These are phyloP conservation scores for Macaca nemestrina DNA, from an alignment of 2,113 vertebrate genomes.

Conservation along the genomic window DNA sequence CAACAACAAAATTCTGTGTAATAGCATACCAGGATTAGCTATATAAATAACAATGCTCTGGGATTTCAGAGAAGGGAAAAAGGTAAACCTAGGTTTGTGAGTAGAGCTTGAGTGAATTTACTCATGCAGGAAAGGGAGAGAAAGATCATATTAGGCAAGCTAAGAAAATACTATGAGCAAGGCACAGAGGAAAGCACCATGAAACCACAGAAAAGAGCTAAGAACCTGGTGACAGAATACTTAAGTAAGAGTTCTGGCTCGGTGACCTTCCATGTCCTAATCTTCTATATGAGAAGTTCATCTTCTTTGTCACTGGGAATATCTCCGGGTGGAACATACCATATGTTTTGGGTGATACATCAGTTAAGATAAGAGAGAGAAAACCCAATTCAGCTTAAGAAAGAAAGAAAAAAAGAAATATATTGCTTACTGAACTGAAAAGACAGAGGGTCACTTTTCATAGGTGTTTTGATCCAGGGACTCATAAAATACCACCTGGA, in stretches of 20 bases:
- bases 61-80: background rate
- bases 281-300: background rate
- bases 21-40: background rate
- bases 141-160: background rate
- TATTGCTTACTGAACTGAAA: background rate
- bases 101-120: background rate
- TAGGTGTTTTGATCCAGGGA: background rate
- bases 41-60: background rate
- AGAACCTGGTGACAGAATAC: background rate
- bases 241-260: background rate
- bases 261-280: background rate
- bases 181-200: background rate
- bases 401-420: background rate
- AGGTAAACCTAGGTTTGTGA: background rate
- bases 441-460: background rate
- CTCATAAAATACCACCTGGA: background rate
- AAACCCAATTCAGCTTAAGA: background rate
- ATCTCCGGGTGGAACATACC: background rate
- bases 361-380: background rate
- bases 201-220: background rate
- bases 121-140: background rate
- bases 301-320: constrained; percentile 1
- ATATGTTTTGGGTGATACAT: background rate
- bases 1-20: background rate
- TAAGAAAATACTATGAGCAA: background rate